A percentile compares a stretch with the other conserved stretches of the same genome.
Conservation (phyloP, 2,797 vertebrate species). For the Typhlichthys subterraneus region DNA sequence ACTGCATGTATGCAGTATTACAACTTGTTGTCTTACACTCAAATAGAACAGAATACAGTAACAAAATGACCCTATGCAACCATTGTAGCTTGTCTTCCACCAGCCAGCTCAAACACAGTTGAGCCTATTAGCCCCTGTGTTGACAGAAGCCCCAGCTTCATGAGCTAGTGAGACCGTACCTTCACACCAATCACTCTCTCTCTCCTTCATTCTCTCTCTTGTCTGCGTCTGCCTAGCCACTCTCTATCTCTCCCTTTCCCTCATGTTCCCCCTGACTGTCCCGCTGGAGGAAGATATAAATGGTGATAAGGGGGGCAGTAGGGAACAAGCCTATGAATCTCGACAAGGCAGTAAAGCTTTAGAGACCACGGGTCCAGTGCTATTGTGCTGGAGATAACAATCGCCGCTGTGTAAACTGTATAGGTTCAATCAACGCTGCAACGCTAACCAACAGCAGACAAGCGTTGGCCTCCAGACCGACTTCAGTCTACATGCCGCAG, state of each 20-base stretch:
- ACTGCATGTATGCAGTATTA: neutral
- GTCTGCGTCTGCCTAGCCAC: neutral
- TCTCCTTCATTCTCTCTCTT: conserved; percentile 13
- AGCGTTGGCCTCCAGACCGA: conserved; percentile 19
- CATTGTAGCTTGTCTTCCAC: neutral
- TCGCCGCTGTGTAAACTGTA: conserved; percentile 40
- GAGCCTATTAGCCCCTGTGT: conserved; percentile 4
- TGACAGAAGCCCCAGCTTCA: conserved; percentile 27
- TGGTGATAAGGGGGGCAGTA: conserved; percentile 56
- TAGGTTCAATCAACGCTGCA: conserved; percentile 41
- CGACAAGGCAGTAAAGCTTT: conserved; percentile 50
- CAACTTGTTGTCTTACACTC: neutral
- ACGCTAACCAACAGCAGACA: conserved; percentile 32
- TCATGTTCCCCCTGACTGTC: conserved; percentile 18
- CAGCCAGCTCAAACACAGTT: conserved; percentile 9
- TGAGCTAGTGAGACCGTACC: conserved; percentile 26
- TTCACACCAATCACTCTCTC: conserved; percentile 30
- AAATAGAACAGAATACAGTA: no score
- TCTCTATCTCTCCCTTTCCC: conserved; percentile 3
- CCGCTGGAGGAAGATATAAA: conserved; percentile 49
- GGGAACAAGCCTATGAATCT: conserved; percentile 53
- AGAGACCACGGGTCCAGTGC: conserved; percentile 35
- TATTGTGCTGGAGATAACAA: conserved; percentile 45
- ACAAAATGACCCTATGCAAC: conserved; percentile 12
- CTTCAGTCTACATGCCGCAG: conserved; percentile 4